Base-by-base conservation (phyloP, 2,113 vertebrate species). In the Ondatra zibethicus region DNA sequence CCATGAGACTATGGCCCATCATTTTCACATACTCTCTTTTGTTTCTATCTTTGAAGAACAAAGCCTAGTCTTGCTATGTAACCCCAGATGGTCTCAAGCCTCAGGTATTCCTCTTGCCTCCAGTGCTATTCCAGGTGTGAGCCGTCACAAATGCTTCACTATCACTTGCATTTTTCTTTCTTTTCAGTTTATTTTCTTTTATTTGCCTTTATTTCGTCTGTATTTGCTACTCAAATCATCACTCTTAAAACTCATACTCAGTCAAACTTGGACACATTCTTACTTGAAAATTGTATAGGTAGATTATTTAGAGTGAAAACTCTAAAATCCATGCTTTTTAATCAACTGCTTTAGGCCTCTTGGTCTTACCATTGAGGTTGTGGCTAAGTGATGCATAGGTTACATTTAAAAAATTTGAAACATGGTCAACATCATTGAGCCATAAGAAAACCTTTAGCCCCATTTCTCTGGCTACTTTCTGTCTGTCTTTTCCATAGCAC, bases 331-430 rank as follows among this genome's bases (percentile, higher is more conserved):
- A 52, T 88, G 27, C 8, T 14, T 0, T 61, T 93, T 92, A 94
- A 91, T 80, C 81, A 92, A 94, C 90, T 92, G 88, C 50, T 92
- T 88, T 68, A 33, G 39, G 68, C 63, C 10, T 96, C 65, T 85
- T 94, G 70, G 36, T 87, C 25, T 91, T 89, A 65, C 11, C 70
- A 87, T 8, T 93, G 72, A 93, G 80, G 72, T 66, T 68, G 91
- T 58, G 61, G 42, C 82, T 93, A 95, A 95, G 63, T 86, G 39
- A 94, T 76, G 73, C 50, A 55, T 88, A 72, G 88, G 95, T 93
- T 78, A 93, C 72, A 87, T 94, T 96, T 73, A 94, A 97, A 75
- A n/a, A 92, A 91, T 88, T 93, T 97, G 91, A 97, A 97, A 94
- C 47, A 91, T 14, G 25, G 47, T 55, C 93, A 95, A 95, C 27